Evolutionary conservation across 30 jellyfish, hydroid and myxozoan species (phyloP).

Genomic region (Aurelia sp.): DNA sequence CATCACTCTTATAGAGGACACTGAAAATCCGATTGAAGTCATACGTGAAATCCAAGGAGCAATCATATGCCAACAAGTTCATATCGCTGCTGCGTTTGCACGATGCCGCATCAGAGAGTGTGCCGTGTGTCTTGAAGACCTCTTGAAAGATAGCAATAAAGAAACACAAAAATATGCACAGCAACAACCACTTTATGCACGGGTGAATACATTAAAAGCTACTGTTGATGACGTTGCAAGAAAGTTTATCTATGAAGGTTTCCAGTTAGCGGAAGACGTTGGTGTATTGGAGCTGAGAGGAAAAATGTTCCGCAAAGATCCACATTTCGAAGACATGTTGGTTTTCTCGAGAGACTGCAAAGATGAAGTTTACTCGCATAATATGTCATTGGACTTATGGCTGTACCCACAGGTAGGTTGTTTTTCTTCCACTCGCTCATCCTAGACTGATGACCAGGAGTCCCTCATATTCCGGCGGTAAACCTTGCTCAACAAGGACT

Average conservation of each 20-base stretch:
- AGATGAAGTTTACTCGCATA: constrained; percentile 71
- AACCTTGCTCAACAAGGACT: too few species aligned
- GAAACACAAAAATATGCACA: constrained; percentile 50
- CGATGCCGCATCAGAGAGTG: constrained; percentile 71
- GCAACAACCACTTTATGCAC: constrained; percentile 76
- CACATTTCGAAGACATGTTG: constrained; percentile 67
- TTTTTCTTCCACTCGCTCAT: neutral
- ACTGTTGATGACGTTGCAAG: constrained; percentile 52
- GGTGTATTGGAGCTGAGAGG: constrained; percentile 59
- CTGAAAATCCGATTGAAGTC: constrained; percentile 47
- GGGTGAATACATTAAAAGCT: constrained; percentile 76
- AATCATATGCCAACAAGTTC: constrained; percentile 51
- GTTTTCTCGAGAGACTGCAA: constrained; percentile 70
- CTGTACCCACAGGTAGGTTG: constrained; percentile 67
- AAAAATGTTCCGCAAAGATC: constrained; percentile 61
- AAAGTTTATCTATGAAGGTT: constrained; percentile 61
- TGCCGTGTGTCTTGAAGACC: constrained; percentile 64
- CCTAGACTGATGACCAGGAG: too few species aligned
- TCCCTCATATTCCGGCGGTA: too few species aligned
- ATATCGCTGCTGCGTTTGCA: constrained; percentile 69
- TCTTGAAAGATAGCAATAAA: constrained; percentile 30
- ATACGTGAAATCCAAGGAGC: constrained; percentile 73
- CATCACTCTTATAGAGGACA: constrained; percentile 33
- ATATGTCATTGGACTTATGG: constrained; percentile 52
- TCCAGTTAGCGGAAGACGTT: constrained; percentile 24